Conservation (phyloP, 2,113 vertebrate genomes). For the Cnemophilus loriae region DNA sequence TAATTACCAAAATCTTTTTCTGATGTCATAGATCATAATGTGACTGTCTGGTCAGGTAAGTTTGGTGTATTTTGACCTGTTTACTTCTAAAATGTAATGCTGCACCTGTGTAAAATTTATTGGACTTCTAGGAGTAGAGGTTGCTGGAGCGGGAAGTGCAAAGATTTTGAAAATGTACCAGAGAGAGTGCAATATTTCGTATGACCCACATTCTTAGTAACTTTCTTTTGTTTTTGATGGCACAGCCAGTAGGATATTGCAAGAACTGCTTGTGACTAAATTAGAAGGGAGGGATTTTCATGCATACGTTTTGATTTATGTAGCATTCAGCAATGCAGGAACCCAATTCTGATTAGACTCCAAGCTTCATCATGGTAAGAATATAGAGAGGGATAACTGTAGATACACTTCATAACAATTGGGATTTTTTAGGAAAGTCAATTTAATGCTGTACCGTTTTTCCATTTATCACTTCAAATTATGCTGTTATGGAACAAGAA, state of each 20-base stretch:
- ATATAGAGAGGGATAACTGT: neutral
- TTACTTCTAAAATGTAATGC: neutral
- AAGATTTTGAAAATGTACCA: neutral
- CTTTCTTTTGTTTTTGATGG: neutral
- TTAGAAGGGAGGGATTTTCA: neutral
- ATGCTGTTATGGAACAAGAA: neutral
- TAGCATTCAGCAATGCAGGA: neutral
- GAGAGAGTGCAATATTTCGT: neutral
- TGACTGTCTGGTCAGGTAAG: neutral
- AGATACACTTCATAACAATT: neutral
- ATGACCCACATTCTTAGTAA: neutral
- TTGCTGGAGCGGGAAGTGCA: neutral
- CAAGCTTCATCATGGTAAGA: neutral
- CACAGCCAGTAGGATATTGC: neutral
- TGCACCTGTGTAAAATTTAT: neutral
- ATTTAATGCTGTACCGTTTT: neutral
- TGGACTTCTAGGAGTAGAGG: neutral
- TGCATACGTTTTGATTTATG: neutral
- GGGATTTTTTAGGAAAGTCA: neutral
- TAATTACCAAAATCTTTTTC: neutral
- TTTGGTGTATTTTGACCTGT: neutral
- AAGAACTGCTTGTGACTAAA: neutral
- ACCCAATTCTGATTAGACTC: neutral
- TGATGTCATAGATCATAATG: neutral
- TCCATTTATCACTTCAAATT: neutral